Base-by-base conservation (phyloP, 2,797 vertebrate genomes). In the Pyrocephalus nanus region DNA sequence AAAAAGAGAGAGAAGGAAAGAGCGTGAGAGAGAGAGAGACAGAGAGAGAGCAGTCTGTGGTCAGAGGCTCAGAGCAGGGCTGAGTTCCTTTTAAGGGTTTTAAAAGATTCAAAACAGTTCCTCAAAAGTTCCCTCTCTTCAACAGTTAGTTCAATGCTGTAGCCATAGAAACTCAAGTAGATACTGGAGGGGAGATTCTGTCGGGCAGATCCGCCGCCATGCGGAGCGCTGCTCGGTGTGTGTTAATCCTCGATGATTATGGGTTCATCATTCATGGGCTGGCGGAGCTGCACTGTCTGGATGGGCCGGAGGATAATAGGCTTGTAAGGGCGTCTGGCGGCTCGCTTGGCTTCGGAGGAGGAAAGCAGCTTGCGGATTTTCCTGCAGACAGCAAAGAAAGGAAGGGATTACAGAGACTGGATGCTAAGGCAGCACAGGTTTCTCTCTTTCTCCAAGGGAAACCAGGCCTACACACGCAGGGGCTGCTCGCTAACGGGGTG, bases 361-460 rank as follows among this genome's bases (percentile, higher is more conserved):
- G 98, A 98, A 94, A 99, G 98, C 97, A 97, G 97, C 97, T 98
- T 98, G 80, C 98, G 98, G 96, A 97, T 97, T 95, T 98, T 97
- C 97, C 98, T 98, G 97, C 74, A 94, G 87, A 21, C 30, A 80
- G 53, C 11, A 45, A 87, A 67, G 78, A 94, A 65, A 89, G 69
- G 72, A 54, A 51, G 2, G 1, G 29, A 45, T 96, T 91, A 97
- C 79, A 74, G 38, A 61, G 42, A 69, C 32, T 4, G 25, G 69
- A 85, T 13, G 3, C 54, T n/a, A 21, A 60, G n/a, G 45, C 62
- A 5, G 0, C 17, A 1, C 0, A 21, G 55, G 36, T 6, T 60
- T 42, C 82, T 42, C 21, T 0, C 5, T 12, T 54, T 19, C 76
- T 42, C 61, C 47, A 12, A 13, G 81, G 6, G 61, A 74, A 92